phyloP scores from a whole-genome alignment of 2,113 vertebrate species.

The Gila orcuttii region DNA sequence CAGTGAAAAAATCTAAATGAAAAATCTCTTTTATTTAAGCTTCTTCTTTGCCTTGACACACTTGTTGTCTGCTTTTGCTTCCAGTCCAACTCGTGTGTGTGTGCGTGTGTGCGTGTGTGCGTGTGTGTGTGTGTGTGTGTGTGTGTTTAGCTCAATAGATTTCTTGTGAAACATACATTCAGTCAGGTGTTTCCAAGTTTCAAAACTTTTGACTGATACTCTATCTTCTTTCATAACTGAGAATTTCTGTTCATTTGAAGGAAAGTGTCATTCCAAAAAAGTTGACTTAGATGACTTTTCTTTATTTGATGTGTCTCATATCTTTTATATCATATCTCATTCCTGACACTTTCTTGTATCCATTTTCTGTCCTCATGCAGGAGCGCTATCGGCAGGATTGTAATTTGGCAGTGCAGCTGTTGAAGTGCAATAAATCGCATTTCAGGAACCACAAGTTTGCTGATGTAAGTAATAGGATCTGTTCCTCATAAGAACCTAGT shows the following conservation, averaged over 20 bases:
- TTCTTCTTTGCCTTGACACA: no score
- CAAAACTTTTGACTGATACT: neutral
- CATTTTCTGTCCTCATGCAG: slow-evolving; percentile 67
- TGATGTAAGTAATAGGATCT: slow-evolving; percentile 83
- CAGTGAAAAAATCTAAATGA: no score
- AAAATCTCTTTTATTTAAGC: no score
- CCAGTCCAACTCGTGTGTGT: no score
- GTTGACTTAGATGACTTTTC: neutral
- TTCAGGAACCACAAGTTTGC: slow-evolving; percentile 99
- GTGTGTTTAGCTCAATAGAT: neutral
- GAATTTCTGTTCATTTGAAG: neutral
- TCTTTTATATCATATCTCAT: neutral
- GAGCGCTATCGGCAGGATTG: slow-evolving; percentile 97
- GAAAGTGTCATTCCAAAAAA: neutral
- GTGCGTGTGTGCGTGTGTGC: no score
- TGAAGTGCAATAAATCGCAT: slow-evolving; percentile 99
- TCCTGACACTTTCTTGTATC: neutral
- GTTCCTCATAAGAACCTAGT: neutral
- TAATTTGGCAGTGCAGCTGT: slow-evolving; percentile 95
- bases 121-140: no score
- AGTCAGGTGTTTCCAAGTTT: neutral
- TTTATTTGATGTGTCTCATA: neutral
- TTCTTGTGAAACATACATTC: neutral
- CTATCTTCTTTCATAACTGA: neutral
- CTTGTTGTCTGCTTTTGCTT: no score